Conservation (phyloP, 2,113 vertebrate species). For the Chrysochloris asiatica region DNA sequence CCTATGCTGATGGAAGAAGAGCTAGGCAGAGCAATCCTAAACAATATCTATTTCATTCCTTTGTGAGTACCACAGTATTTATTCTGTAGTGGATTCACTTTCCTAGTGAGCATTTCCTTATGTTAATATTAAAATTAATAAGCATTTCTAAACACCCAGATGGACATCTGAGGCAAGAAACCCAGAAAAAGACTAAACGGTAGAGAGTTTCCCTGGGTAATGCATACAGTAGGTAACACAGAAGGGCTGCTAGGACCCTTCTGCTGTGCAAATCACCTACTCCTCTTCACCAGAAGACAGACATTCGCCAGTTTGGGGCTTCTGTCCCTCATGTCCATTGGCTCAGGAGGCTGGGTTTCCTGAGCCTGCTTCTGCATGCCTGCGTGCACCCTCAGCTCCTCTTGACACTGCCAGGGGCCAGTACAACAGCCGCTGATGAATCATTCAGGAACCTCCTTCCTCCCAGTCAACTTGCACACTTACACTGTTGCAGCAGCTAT, state of each 20-base stretch:
- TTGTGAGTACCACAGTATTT: neutral
- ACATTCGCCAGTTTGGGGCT: too few species aligned
- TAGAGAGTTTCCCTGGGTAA: neutral
- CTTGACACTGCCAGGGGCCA: neutral
- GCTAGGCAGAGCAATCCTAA: neutral
- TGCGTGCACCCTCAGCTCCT: neutral
- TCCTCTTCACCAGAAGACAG: neutral
- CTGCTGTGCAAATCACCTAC: neutral
- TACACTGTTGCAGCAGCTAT: neutral
- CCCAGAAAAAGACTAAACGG: neutral
- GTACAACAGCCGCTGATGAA: neutral
- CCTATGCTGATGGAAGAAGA: neutral
- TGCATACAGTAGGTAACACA: neutral
- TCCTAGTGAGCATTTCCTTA: constrained; percentile 15
- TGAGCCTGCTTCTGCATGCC: neutral
- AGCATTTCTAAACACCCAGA: neutral
- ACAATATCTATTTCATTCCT: constrained; percentile 13
- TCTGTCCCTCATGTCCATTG: neutral
- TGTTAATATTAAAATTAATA: constrained; percentile 3
- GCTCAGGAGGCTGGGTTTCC: neutral
- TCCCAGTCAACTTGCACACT: neutral
- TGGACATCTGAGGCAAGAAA: neutral
- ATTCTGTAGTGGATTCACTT: constrained; percentile 21
- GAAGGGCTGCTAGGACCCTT: neutral
- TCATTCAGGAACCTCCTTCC: neutral